Evolutionary conservation across 92 coral and sea anemone species (phyloP).

Genomic region (Plumapathes pennacea): DNA sequence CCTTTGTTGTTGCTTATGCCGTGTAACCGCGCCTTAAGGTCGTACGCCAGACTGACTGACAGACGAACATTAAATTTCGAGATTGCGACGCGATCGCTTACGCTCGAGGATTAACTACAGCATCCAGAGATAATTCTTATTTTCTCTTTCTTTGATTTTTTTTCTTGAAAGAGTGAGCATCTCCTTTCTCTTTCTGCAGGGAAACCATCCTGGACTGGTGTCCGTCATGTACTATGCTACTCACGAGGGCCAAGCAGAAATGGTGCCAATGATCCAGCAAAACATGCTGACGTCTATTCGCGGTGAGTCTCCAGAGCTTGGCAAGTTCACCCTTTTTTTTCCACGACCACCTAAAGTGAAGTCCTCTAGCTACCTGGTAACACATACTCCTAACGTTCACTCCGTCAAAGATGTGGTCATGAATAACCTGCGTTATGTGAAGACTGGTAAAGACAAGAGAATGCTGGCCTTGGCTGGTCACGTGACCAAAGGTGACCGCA

Average conservation of each 20-base stretch:
- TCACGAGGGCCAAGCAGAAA: conserved; percentile 65
- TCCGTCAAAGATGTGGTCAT: conserved; percentile 82
- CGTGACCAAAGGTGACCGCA: conserved; percentile 59
- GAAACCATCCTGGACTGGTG: conserved; percentile 70
- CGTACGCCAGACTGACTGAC: too few relatives aligned
- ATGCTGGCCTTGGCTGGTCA: conserved; percentile 76
- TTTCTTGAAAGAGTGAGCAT: too few relatives aligned
- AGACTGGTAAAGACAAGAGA: conserved; percentile 55
- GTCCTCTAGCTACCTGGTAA: conserved; percentile 67
- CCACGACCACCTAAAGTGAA: conserved; percentile 56
- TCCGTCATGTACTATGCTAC: conserved; percentile 89
- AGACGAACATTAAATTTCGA: too few relatives aligned
- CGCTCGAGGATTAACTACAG: too few relatives aligned
- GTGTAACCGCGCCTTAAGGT: too few relatives aligned
- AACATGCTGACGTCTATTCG: conserved; percentile 61
- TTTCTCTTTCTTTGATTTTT: too few relatives aligned
- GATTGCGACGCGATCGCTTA: too few relatives aligned
- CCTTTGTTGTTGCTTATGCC: too few relatives aligned
- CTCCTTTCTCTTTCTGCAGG: conserved; percentile 30
- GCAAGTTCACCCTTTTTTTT: conserved; percentile 69
- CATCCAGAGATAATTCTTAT: too few relatives aligned
- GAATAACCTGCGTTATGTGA: conserved; percentile 68
- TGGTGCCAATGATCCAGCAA: conserved; percentile 55
- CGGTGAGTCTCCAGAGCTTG: conserved; percentile 87
- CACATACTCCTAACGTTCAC: conserved; percentile 88